These are phyloP conservation scores for Xiphophorus hellerii DNA, from an alignment of 2,113 vertebrate species.

Conservation along the genomic window DNA sequence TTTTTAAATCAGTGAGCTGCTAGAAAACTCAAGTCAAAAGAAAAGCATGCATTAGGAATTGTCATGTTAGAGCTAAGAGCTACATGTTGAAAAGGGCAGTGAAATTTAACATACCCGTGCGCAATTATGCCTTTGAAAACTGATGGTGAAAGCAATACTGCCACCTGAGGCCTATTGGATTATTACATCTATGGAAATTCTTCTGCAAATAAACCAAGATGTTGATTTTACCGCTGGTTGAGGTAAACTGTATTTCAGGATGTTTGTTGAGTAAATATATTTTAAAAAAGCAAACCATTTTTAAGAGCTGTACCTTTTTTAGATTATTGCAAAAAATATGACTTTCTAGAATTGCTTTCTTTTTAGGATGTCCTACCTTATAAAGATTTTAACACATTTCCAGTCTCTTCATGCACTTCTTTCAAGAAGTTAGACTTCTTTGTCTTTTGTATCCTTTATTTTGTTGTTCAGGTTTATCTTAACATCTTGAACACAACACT, in stretches of 20 bases:
- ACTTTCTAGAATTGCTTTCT: neutral
- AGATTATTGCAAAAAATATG: neutral
- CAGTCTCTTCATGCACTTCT: too few relatives aligned
- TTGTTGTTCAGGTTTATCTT: neutral
- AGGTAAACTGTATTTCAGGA: neutral
- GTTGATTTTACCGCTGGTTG: neutral
- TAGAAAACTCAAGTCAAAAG: neutral
- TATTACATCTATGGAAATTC: neutral
- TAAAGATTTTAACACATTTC: neutral
- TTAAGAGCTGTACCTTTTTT: neutral
- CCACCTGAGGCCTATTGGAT: neutral
- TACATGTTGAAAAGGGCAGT: neutral
- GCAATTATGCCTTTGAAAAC: neutral
- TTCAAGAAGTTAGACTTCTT: neutral
- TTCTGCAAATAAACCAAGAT: neutral
- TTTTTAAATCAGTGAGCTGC: neutral
- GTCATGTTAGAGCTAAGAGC: neutral
- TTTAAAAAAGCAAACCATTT: neutral
- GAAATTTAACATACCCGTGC: neutral
- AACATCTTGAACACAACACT: too few relatives aligned
- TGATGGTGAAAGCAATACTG: neutral
- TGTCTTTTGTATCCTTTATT: neutral
- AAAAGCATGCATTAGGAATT: neutral
- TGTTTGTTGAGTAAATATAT: neutral
- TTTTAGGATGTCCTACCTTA: neutral